phyloP scores from a whole-genome alignment of 2,113 vertebrate species.

The Leptodactylus fuscus region DNA sequence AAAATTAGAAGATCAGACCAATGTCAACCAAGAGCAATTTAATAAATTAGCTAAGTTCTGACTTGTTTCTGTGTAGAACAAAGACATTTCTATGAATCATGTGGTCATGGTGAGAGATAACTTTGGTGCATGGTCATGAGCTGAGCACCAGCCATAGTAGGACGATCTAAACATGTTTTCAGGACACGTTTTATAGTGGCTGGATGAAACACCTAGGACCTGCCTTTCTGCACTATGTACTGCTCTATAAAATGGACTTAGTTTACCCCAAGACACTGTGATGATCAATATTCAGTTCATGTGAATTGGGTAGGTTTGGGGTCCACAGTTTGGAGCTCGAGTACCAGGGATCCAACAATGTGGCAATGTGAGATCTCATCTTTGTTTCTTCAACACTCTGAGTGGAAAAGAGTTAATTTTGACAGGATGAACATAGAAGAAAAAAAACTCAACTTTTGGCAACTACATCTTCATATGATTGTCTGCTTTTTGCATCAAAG shows the following conservation, averaged over 20 bases:
- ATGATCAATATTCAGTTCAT: neutral
- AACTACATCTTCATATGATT: slow-evolving; percentile 36
- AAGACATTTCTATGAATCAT: too few species aligned
- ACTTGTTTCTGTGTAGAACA: too few species aligned
- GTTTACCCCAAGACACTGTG: neutral
- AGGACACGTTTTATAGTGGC: neutral
- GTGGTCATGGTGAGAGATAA: neutral
- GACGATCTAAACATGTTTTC: neutral
- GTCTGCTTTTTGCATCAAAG: slow-evolving; percentile 52
- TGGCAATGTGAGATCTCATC: neutral
- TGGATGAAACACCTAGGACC: neutral
- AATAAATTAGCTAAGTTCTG: too few species aligned
- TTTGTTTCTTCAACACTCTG: neutral
- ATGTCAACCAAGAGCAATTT: too few species aligned
- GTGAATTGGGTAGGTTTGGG: neutral
- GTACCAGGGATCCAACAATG: too few species aligned
- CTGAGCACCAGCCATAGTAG: too few species aligned
- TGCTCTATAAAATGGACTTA: too few species aligned
- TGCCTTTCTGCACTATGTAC: too few species aligned
- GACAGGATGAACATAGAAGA: slow-evolving; percentile 34
- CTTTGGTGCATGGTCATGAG: neutral
- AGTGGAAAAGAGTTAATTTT: slow-evolving; percentile 32
- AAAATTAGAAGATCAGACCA: too few species aligned
- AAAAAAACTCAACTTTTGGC: slow-evolving; percentile 26
- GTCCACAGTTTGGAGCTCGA: too few species aligned